Base-by-base conservation (phyloP, 2,113 vertebrate species). In the Limanda limanda region DNA sequence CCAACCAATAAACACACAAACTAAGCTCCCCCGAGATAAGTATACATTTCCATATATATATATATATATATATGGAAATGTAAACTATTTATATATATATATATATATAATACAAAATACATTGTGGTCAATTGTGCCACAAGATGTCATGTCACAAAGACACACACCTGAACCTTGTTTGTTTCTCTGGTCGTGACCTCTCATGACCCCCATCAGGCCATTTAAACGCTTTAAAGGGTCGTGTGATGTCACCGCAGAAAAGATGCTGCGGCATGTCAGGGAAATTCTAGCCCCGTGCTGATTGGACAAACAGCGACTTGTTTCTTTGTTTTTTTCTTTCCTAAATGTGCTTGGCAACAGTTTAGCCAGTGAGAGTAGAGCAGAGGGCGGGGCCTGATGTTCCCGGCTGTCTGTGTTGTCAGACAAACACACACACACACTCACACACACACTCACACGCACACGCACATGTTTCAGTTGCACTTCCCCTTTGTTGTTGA, bases 141-240 rank as follows among this genome's bases (percentile, higher is more conserved):
- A 59, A 40, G 15, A 12, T 55, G 54, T 67, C 54, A 58, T 62
- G 57, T 57, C 61, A 17, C 14, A 45, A 5, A 11, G 15, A 35
- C 66, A 40, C 27, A 31, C 18, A 6, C 18, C 40, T 79, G 48
- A 62, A 67, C 25, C n/a, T 2, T 55, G 4, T 9, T 24, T 66
- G 51, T 54, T 54, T 54, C 10, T 54, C 51, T n/a, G 6, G 20
- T 11, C 20, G 18, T n/a, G 51, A 20, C 71, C 13, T 37, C 56
- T 65, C 52, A 67, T 2, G 47, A 6, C 2, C 40, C 10, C 40
- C 71, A 18, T 63, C 48, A 24, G 51, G 80, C 25, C 84, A 76
- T 92, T 93, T 90, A 89, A 91, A 92, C 55, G n/a, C 55, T 3
- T 91, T 92, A 91, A 92, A 92, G 82, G 57, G 60, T 61, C 70